Percentiles rank a stretch among this genome's conserved stretches.
These are phyloP conservation scores for Vicugna pacos DNA, from an alignment of 2,113 vertebrate genomes.

Conservation along the genomic window DNA sequence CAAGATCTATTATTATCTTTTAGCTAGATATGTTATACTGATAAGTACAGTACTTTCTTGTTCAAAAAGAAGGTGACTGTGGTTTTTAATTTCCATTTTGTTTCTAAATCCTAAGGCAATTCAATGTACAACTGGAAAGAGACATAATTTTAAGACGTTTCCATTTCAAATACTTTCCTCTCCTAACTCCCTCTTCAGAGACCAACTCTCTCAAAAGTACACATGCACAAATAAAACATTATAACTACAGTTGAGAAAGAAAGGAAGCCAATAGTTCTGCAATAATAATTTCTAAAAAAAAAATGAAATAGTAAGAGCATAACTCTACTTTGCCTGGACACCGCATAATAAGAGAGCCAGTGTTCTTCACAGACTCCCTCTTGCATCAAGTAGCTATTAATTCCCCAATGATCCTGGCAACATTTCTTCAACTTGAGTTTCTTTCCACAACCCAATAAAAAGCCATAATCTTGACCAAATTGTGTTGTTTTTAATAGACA, in stretches of 20 bases:
- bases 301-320: not conserved
- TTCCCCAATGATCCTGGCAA: conserved; percentile 36
- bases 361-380: conserved; percentile 46
- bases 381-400: not conserved
- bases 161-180: conserved; percentile 77
- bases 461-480: conserved; percentile 46
- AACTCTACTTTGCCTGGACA: not conserved
- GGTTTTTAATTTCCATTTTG: conserved; percentile 64
- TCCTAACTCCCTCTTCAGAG: conserved; percentile 73
- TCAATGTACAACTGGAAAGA: conserved; percentile 66
- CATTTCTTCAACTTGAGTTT: not conserved
- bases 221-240: conserved; percentile 67
- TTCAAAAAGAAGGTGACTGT: conserved; percentile 35
- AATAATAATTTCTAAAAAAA: conserved; percentile 65
- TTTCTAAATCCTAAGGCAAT: conserved; percentile 48
- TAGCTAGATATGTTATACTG: not conserved
- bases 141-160: conserved; percentile 74
- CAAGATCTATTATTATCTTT: not conserved
- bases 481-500: conserved; percentile 50
- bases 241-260: conserved; percentile 59
- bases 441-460: conserved; percentile 24
- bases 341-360: not conserved
- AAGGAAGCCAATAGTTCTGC: conserved; percentile 66
- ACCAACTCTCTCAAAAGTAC: conserved; percentile 65
- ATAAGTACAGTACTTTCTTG: not conserved